Evolutionary conservation across 2,888 invertebrate species (phyloP), one percentile per base, ranked within the genome.

Genomic region (Troglohyphantes excavatus): DNA sequence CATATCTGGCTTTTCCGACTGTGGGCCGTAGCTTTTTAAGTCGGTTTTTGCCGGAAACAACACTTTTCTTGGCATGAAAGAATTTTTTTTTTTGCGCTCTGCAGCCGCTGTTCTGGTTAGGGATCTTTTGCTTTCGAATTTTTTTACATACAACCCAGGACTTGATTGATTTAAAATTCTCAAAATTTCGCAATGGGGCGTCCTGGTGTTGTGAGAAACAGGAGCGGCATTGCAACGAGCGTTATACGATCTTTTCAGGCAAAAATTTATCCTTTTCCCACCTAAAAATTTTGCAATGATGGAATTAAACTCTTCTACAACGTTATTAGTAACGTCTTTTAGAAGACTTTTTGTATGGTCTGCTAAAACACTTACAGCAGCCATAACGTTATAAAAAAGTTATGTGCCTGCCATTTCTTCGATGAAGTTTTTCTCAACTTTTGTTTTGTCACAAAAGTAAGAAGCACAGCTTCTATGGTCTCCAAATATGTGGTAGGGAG

Each of bases 191-290:
- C 17, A n/a, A 53, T 13, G 0, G 1, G 53, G 53, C 5, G 53
- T 53, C 17, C 46, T 53, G 5, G 53, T 53, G 17, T 53, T 53
- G 53, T 53, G 53, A 29, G 65, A 53, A 2, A 78, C 81, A 1
- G 67, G 21, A 23, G 59, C 53, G 7, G 33, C 73, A 73, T 26
- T 27, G 27, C 73, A 53, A 17, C 53, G 26, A 13, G 26, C 73
- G 5, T 5, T 39, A 23, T 53, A 73, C 2, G 17, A 43, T 5
- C 5, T 27, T 26, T 9, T 7, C 5, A 27, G 17, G 26, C 73
- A 59, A 27, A 53, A 59, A 73, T 73, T 29, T n/a, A n/a, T n/a
- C n/a, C n/a, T n/a, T n/a, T 46, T 46, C 2, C 46, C 46, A 13
- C 46, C 46, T 17, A 46, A 17, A 17, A 46, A 46, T 46, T 46